A percentile compares a stretch with the other conserved stretches of the same genome.
These are phyloP conservation scores for Rallus limicola DNA, from an alignment of 2,113 vertebrate species.

Conservation along the genomic window DNA sequence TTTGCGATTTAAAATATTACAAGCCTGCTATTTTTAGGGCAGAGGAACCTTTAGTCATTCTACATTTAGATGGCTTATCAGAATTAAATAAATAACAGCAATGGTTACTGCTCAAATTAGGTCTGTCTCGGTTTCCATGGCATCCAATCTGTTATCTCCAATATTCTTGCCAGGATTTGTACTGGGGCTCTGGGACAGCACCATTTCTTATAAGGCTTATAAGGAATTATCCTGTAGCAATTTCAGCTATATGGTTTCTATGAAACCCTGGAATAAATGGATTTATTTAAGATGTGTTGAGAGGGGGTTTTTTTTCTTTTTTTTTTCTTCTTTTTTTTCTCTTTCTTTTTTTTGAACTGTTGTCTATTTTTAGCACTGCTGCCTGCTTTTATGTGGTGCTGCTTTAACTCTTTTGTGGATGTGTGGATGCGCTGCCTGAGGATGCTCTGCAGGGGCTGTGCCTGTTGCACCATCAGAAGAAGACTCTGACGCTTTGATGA, in stretches of 20 bases:
- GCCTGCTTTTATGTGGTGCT: not conserved
- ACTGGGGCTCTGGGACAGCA: constrained; percentile 59
- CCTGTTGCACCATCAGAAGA: not conserved
- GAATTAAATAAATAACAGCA: constrained; percentile 75
- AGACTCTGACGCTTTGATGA: not conserved
- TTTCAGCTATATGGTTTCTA: constrained; percentile 53
- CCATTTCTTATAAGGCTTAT: constrained; percentile 62
- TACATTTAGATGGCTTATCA: constrained; percentile 69
- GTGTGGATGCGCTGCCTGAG: not conserved
- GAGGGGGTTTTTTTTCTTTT: not conserved
- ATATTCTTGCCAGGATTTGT: constrained; percentile 67
- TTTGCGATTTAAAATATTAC: constrained; percentile 66
- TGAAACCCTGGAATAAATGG: constrained; percentile 52
- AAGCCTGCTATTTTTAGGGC: constrained; percentile 72
- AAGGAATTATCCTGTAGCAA: constrained; percentile 61
- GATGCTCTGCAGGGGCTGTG: not conserved
- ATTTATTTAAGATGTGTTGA: constrained; percentile 39
- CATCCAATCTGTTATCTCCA: constrained; percentile 74
- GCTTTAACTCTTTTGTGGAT: constrained; percentile 27
- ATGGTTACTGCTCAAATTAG: constrained; percentile 72
- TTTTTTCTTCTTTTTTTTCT: not conserved
- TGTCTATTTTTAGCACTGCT: constrained; percentile 61
- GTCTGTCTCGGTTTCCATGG: constrained; percentile 78
- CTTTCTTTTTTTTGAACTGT: not conserved
- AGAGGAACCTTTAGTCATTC: constrained; percentile 55